Evolutionary conservation across 2,888 invertebrate species (phyloP), one percentile per base, ranked within the genome.

Genomic region (Euplagia quadripunctaria): DNA sequence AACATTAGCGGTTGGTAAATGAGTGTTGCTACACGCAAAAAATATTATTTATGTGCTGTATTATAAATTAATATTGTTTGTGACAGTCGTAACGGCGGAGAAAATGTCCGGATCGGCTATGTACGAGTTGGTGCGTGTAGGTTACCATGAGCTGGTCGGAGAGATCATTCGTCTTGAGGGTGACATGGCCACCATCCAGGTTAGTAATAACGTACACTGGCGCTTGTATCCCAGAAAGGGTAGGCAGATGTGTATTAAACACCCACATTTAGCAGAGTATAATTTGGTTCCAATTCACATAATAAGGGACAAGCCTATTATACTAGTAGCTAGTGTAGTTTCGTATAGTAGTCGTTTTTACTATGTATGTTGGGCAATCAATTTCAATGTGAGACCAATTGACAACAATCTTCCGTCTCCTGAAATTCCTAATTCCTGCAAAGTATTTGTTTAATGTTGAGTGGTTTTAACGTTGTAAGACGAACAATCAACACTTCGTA

Each of bases 161-260:
- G 99, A 99, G 96, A 99, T 99, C 96, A 99, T 99, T 96, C 98
- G 99, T 96, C 97, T 99, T 80, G 99, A 99, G 96, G 99, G 99
- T 76, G 99, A 99, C 96, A 98, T 99, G 98, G 99, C 99, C 78
- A 99, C 99, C 86, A 99, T 99, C 94, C 99, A 99, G 97, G 99
- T 99, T 96, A 83, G 69, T 68, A 67, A 31, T 17, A 46, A 46
- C 0, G 9, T 46, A 46, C 9, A 46, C 9, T 43, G 8, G 8
- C 43, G 43, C 8, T 43, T 43, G 43, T 43, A 6, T 43, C 8
- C 8, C 43, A 4, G 43, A n/a, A 43, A 43, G 43, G 43, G 43
- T 43, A 43, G 43, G n/a, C n/a, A n/a, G n/a, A n/a, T 31, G 31
- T 31, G 31, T 46, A 3, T 4, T 9, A 46, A 6, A 46, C 43